phyloP scores from a whole-genome alignment of 2,797 vertebrate species.

The Moxostoma hubbsi region DNA sequence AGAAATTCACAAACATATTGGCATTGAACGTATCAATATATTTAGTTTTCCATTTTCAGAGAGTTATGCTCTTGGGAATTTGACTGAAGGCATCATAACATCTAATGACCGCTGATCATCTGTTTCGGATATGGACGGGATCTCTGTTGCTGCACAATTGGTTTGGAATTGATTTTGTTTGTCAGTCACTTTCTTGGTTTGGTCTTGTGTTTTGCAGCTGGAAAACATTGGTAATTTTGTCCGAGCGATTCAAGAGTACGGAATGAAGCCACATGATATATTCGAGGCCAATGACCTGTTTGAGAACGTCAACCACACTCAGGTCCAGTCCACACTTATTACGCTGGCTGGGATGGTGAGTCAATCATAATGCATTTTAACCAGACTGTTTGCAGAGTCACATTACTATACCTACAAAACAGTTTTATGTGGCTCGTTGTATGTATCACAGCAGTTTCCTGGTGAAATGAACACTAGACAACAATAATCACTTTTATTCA shows the following conservation, averaged over 20 bases:
- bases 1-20: too few species aligned
- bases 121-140: constrained; percentile 33
- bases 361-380: not conserved
- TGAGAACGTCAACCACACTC: constrained; percentile 93
- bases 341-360: constrained; percentile 92
- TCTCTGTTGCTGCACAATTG: not conserved
- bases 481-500: too few species aligned
- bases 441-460: too few species aligned
- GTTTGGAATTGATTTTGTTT: not conserved
- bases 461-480: too few species aligned
- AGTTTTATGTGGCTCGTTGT: too few species aligned
- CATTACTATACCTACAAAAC: too few species aligned
- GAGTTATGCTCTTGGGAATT: not conserved
- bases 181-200: constrained; percentile 11
- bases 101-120: not conserved
- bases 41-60: too few species aligned
- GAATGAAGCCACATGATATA: constrained; percentile 88
- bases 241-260: constrained; percentile 88
- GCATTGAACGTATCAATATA: too few species aligned
- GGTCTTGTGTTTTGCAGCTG: constrained; percentile 76
- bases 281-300: constrained; percentile 97
- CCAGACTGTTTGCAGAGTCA: too few species aligned
- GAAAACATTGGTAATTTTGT: constrained; percentile 97
- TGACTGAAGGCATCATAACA: not conserved
- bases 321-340: constrained; percentile 92